Evolutionary conservation across 1,140 invertebrate species (phyloP).

Genomic region (Lordiphosa mommai): DNA sequence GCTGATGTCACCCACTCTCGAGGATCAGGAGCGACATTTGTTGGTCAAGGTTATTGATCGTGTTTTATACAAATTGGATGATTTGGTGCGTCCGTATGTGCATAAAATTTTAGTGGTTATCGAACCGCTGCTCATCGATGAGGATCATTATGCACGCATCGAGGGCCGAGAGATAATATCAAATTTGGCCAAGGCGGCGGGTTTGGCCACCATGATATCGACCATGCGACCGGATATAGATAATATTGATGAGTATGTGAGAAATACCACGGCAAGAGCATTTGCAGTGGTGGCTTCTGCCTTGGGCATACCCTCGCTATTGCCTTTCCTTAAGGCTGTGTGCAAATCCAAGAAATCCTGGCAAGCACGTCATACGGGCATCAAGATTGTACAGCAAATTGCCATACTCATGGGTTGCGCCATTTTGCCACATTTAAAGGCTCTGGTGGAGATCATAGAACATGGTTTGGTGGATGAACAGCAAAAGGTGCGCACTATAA

Average conservation of each 20-base stretch:
- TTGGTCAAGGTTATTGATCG: slow-evolving; percentile 99
- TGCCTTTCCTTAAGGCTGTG: slow-evolving; percentile 99
- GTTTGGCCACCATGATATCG: slow-evolving; percentile 99
- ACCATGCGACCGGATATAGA: slow-evolving; percentile 99
- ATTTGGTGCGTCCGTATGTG: slow-evolving; percentile 98
- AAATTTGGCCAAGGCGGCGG: slow-evolving; percentile 99
- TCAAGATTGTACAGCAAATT: slow-evolving; percentile 99
- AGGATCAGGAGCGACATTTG: slow-evolving; percentile 99
- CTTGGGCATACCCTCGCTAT: slow-evolving; percentile 97
- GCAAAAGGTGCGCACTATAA: slow-evolving; percentile 97
- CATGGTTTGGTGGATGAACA: slow-evolving; percentile 95
- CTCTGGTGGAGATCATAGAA: slow-evolving; percentile 99
- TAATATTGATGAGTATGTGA: slow-evolving; percentile 99
- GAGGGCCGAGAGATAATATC: slow-evolving; percentile 99
- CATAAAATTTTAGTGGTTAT: slow-evolving; percentile 99
- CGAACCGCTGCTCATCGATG: slow-evolving; percentile 98
- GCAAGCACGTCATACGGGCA: slow-evolving; percentile 99
- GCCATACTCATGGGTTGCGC: slow-evolving; percentile 99
- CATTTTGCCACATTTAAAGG: slow-evolving; percentile 98
- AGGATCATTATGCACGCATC: slow-evolving; percentile 99
- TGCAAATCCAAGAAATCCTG: slow-evolving; percentile 99
- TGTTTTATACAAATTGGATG: slow-evolving; percentile 99
- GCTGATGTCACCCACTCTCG: slow-evolving; percentile 99
- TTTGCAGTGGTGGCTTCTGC: slow-evolving; percentile 99
- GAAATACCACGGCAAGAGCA: slow-evolving; percentile 99